These are phyloP conservation scores for Anguilla rostrata DNA, from an alignment of 2,113 vertebrate genomes.

Conservation along the genomic window DNA sequence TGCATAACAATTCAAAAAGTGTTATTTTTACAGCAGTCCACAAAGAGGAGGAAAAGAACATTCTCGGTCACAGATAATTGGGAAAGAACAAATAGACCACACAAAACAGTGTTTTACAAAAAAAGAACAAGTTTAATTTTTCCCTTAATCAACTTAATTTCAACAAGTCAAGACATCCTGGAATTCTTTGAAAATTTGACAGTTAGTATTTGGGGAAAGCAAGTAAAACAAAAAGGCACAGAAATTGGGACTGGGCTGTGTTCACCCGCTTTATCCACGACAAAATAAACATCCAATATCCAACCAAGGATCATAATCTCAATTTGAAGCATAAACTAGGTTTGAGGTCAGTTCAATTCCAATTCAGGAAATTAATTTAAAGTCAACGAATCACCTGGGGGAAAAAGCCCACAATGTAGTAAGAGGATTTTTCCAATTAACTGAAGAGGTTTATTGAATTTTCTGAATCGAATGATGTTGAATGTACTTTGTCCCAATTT, in stretches of 20 bases:
- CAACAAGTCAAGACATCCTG: not conserved
- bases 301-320: not conserved
- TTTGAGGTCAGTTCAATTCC: too few relatives aligned
- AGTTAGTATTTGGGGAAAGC: slow-evolving; percentile 33
- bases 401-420: too few relatives aligned
- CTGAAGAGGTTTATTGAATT: too few relatives aligned
- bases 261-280: not conserved
- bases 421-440: too few relatives aligned
- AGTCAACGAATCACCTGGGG: too few relatives aligned
- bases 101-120: slow-evolving; percentile 29
- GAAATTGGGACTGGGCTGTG: slow-evolving; percentile 33
- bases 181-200: not conserved
- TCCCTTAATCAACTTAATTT: not conserved
- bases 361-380: too few relatives aligned
- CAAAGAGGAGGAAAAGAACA: not conserved
- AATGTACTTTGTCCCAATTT: too few relatives aligned
- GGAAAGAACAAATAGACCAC: not conserved
- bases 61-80: not conserved
- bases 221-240: slow-evolving; percentile 66
- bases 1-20: too few relatives aligned
- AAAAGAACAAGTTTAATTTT: slow-evolving; percentile 3
- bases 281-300: not conserved
- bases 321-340: not conserved
- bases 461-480: too few relatives aligned
- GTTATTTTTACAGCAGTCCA: not conserved